These are phyloP conservation scores for Craniophora ligustri DNA, from an alignment of 2,888 invertebrate genomes.

Conservation along the genomic window DNA sequence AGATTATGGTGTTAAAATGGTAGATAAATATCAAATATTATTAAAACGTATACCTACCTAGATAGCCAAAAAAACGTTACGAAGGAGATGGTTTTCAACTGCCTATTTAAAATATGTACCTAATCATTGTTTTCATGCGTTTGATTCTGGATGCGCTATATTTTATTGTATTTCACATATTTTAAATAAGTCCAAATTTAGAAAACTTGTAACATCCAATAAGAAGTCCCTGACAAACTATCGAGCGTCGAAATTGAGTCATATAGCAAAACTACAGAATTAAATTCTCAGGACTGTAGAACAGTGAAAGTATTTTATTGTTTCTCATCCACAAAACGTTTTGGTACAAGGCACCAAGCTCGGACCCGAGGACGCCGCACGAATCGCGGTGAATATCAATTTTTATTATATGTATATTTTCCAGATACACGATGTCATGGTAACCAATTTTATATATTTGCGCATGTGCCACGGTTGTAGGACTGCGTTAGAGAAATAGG, in stretches of 20 bases:
- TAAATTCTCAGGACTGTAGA: conserved; percentile 6
- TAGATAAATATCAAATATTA: too few relatives aligned
- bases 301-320: conserved; percentile 45
- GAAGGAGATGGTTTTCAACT: too few relatives aligned
- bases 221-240: conserved; percentile 6
- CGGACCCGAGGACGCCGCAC: conserved; percentile 14
- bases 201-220: conserved; percentile 1
- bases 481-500: neutral
- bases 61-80: too few relatives aligned
- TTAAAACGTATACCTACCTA: too few relatives aligned
- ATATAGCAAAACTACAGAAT: conserved; percentile 9
- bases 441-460: conserved; percentile 23
- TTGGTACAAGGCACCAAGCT: conserved; percentile 50
- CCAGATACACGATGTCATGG: conserved; percentile 22
- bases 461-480: conserved; percentile 1
- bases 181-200: neutral
- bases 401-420: conserved; percentile 48
- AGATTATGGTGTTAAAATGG: too few relatives aligned
- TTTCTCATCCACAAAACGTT: conserved; percentile 38
- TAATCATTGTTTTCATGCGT: too few relatives aligned
- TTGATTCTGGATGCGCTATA: too few relatives aligned
- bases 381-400: conserved; percentile 37
- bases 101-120: too few relatives aligned
- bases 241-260: conserved; percentile 24
- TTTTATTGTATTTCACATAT: too few relatives aligned